phyloP scores from a whole-genome alignment of 2,888 invertebrate species.

The Acanthoscelides obtectus region DNA sequence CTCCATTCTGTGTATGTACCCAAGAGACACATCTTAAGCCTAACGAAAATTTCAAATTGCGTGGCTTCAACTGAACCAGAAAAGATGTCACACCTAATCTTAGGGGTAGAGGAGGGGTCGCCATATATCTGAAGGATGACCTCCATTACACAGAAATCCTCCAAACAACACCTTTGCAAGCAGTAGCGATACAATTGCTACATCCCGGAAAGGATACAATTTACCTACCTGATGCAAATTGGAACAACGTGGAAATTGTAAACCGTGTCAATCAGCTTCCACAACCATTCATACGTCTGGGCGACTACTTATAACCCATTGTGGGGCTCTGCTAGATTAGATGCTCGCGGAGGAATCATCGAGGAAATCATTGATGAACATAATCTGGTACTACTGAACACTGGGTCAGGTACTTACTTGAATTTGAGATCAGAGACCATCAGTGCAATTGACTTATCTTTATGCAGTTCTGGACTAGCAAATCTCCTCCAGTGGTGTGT shows the following conservation, averaged over 20 bases:
- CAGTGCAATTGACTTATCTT: conserved; percentile 5
- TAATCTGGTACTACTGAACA: conserved; percentile 8
- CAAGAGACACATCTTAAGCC: conserved; percentile 12
- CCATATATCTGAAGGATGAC: too few relatives aligned
- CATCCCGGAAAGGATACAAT: conserved; percentile 1
- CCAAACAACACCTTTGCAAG: not conserved
- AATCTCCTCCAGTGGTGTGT: conserved; percentile 3
- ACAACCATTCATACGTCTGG: conserved; percentile 12
- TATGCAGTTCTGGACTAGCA: conserved; percentile 2
- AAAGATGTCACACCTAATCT: not conserved
- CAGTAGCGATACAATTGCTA: not conserved
- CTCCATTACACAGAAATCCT: not conserved
- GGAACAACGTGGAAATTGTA: not conserved
- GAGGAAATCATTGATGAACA: conserved; percentile 2
- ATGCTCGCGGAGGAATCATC: conserved; percentile 4
- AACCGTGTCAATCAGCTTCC: conserved; percentile 10
- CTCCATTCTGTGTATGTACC: conserved; percentile 4
- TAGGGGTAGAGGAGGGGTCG: too few relatives aligned
- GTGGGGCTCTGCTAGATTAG: conserved; percentile 11
- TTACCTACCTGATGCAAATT: conserved; percentile 7
- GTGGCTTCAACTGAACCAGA: conserved; percentile 4
- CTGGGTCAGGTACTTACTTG: conserved; percentile 8
- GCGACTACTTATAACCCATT: conserved; percentile 17
- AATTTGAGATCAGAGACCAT: conserved; percentile 5
- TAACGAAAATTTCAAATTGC: not conserved